Evolutionary conservation across 1,140 invertebrate species (phyloP).

Genomic region (Calosoma granatense): DNA sequence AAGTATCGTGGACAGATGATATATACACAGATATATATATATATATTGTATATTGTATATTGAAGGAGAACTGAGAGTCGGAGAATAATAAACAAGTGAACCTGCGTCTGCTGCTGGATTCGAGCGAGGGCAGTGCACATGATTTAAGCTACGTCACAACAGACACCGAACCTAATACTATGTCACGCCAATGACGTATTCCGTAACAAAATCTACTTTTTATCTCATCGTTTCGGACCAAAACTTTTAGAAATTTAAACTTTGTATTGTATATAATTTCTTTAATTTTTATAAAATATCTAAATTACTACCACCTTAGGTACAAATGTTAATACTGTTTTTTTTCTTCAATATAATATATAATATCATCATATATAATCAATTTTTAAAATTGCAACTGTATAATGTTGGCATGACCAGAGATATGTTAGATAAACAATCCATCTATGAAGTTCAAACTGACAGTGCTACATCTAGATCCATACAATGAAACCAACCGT

Average conservation of each 20-base stretch:
- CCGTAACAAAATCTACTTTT: slow-evolving; percentile 31
- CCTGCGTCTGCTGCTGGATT: neutral
- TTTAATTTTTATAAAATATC: slow-evolving; percentile 32
- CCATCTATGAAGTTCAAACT: slow-evolving; percentile 13
- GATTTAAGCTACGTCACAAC: slow-evolving; percentile 9
- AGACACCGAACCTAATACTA: slow-evolving; percentile 8
- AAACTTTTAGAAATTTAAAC: slow-evolving; percentile 30
- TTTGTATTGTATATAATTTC: slow-evolving; percentile 23
- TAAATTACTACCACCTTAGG: slow-evolving; percentile 33
- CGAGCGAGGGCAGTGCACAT: slow-evolving; percentile 14
- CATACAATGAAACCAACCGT: slow-evolving; percentile 9
- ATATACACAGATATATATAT: slow-evolving; percentile 12
- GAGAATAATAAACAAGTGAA: too few relatives aligned
- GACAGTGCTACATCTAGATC: slow-evolving; percentile 12
- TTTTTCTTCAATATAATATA: slow-evolving; percentile 20
- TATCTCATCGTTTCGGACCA: slow-evolving; percentile 18
- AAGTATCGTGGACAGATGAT: too few relatives aligned
- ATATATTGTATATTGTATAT: too few relatives aligned
- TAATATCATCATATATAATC: slow-evolving; percentile 5
- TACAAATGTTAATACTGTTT: slow-evolving; percentile 36
- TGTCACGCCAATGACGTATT: slow-evolving; percentile 10
- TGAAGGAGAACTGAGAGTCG: too few relatives aligned
- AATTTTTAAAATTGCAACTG: slow-evolving; percentile 8
- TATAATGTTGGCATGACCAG: slow-evolving; percentile 7
- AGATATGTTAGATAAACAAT: slow-evolving; percentile 11